These are phyloP conservation scores for Neosalanx taihuensis DNA, from an alignment of 2,797 vertebrate genomes.

Conservation along the genomic window DNA sequence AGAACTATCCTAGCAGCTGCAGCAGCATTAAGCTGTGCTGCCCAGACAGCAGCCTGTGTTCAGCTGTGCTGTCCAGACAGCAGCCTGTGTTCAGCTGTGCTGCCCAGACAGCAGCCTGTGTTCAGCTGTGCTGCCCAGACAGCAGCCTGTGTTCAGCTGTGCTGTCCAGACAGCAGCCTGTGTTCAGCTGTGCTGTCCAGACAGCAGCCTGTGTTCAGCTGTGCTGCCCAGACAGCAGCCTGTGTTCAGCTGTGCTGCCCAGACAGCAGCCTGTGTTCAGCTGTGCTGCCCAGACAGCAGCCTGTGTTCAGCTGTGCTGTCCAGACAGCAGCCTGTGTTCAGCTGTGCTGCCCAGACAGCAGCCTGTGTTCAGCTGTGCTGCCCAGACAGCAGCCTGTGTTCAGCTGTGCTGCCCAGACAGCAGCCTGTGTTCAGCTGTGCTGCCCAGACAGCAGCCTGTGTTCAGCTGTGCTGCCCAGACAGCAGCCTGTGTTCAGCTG, in stretches of 20 bases:
- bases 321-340: neutral
- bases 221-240: too few relatives aligned
- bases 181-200: slow-evolving; percentile 19
- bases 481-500: neutral
- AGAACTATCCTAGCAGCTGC: too few relatives aligned
- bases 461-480: slow-evolving; percentile 17
- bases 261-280: neutral
- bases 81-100: too few relatives aligned
- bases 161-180: slow-evolving; percentile 4
- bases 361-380: slow-evolving; percentile 13
- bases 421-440: too few relatives aligned
- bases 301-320: slow-evolving; percentile 16
- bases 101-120: too few relatives aligned
- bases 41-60: too few relatives aligned
- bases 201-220: neutral
- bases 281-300: slow-evolving; percentile 13
- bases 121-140: slow-evolving; percentile 3
- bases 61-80: slow-evolving; percentile 25
- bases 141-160: slow-evolving; percentile 3
- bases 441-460: slow-evolving; percentile 1
- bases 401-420: slow-evolving; percentile 21
- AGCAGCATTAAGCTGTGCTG: too few relatives aligned
- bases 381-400: too few relatives aligned
- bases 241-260: slow-evolving; percentile 7
- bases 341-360: slow-evolving; percentile 20